Evolutionary conservation across 2,113 vertebrate genomes (phyloP).

Genomic region (Rousettus leschenaultii): DNA sequence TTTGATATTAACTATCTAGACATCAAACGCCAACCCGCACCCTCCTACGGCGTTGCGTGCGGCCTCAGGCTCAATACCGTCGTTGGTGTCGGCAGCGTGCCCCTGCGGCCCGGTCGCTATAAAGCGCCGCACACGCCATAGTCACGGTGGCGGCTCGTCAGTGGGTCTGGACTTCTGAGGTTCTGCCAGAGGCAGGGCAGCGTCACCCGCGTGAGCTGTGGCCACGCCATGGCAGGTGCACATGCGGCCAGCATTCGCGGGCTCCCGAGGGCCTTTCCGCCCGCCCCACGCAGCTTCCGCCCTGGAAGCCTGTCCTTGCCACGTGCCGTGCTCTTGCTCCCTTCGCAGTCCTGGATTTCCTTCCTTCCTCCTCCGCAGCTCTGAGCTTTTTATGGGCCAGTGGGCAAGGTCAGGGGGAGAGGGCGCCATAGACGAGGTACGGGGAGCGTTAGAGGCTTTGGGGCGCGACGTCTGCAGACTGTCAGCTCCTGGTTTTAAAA

Average conservation of each 20-base stretch:
- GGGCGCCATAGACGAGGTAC: too few relatives aligned
- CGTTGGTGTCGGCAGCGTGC: neutral
- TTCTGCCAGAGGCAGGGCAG: neutral
- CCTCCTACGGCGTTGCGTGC: neutral
- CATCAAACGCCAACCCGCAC: too few relatives aligned
- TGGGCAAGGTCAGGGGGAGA: neutral
- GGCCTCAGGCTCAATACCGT: neutral
- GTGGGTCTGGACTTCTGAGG: neutral
- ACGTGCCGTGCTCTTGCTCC: neutral
- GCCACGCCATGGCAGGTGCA: too few relatives aligned
- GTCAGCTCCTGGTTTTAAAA: neutral
- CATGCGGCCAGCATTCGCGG: fast-evolving
- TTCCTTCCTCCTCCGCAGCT: neutral
- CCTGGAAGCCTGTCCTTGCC: neutral
- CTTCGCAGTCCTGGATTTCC: neutral
- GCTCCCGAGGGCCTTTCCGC: neutral
- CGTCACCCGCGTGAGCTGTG: too few relatives aligned
- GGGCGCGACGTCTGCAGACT: neutral
- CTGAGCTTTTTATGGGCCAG: neutral
- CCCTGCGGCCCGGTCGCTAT: neutral
- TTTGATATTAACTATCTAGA: neutral
- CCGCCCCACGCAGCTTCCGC: neutral
- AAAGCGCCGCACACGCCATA: neutral
- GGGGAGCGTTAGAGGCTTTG: neutral
- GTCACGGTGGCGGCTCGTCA: neutral